A percentile compares a stretch with the other conserved stretches of the same genome.
Conservation (phyloP, 2,888 invertebrate genomes). For the Frankliniella intonsa region DNA sequence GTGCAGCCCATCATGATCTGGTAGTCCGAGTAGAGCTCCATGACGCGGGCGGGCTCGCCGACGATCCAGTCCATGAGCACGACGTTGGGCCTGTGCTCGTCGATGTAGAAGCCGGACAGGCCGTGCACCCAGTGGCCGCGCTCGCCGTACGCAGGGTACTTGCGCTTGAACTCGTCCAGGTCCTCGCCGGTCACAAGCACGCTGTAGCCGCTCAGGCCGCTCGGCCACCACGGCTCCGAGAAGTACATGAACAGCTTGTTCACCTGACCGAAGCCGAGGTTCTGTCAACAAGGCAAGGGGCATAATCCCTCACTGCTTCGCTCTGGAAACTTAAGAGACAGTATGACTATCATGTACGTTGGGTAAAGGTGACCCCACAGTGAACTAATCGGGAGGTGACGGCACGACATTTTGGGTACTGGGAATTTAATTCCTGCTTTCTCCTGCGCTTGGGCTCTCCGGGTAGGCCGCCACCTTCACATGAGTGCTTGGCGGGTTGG, state of each 20-base stretch:
- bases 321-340: too few species aligned
- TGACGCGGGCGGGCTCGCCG: constrained; percentile 45
- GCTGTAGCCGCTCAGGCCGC: constrained; percentile 39
- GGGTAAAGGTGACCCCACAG: too few species aligned
- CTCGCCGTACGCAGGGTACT: constrained; percentile 30
- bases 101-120: constrained; percentile 47
- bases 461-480: too few species aligned
- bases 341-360: too few species aligned
- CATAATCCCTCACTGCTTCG: too few species aligned
- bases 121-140: constrained; percentile 43
- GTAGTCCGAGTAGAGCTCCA: constrained; percentile 45
- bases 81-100: constrained; percentile 44
- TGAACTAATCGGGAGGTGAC: too few species aligned
- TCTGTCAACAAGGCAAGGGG: constrained; percentile 34
- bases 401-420: too few species aligned
- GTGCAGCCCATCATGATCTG: constrained; percentile 43
- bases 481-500: too few species aligned
- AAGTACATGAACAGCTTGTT: constrained; percentile 49
- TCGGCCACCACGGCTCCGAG: constrained; percentile 46
- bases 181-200: constrained; percentile 40
- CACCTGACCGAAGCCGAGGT: constrained; percentile 47
- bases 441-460: too few species aligned
- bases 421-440: too few species aligned
- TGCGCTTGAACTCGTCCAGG: constrained; percentile 29
- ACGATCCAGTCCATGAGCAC: constrained; percentile 46